Evolutionary conservation across 2,888 invertebrate species (phyloP).

Genomic region (Conus canariensis): DNA sequence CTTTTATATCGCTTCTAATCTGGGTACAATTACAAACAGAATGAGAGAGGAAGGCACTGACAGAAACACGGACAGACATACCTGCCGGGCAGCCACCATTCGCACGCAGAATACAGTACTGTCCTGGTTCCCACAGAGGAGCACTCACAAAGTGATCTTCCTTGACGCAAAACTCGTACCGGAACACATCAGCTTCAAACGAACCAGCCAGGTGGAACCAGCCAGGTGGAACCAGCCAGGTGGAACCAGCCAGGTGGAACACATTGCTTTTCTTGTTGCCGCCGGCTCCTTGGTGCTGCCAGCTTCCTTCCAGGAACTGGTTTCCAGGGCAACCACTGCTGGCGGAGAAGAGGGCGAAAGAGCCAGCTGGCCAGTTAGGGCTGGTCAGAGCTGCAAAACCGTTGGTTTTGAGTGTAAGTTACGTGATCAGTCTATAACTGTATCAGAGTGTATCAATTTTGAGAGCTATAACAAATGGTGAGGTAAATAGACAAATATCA

Average conservation of each 20-base stretch:
- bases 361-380: neutral
- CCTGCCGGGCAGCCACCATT: neutral
- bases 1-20: no score
- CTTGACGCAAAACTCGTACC: conserved; percentile 25
- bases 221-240: no score
- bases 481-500: no score
- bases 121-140: conserved; percentile 5
- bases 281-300: neutral
- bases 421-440: no score
- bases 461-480: no score
- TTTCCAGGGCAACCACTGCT: conserved; percentile 32
- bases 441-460: no score
- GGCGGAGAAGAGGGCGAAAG: conserved; percentile 1
- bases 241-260: neutral
- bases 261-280: neutral
- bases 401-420: no score
- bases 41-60: no score
- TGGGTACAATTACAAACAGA: no score
- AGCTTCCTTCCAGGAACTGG: neutral
- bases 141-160: neutral
- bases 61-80: neutral
- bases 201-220: no score
- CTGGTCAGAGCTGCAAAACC: neutral
- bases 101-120: conserved; percentile 9
- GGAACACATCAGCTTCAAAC: neutral